Conservation (phyloP, 1,140 invertebrate species). For the Drosophila pandora region DNA sequence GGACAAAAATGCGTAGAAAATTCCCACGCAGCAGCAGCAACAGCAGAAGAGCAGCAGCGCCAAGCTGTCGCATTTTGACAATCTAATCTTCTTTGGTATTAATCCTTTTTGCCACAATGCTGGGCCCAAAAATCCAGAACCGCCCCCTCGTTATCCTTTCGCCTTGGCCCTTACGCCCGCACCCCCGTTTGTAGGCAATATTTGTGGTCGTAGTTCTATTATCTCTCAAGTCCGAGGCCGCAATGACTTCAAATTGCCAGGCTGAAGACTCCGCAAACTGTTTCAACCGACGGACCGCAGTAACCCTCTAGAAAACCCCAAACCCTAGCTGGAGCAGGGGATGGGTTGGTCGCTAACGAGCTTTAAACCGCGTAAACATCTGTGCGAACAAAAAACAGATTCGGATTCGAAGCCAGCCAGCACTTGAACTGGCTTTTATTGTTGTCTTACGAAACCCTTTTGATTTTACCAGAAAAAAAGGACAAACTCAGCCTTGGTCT, state of each 20-base stretch:
- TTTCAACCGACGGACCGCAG: conserved; percentile 44
- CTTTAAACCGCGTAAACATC: conserved; percentile 71
- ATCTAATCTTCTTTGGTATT: conserved; percentile 73
- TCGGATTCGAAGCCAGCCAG: conserved; percentile 7
- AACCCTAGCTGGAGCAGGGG: background rate
- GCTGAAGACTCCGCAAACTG: conserved; percentile 43
- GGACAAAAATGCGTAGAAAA: conserved; percentile 19
- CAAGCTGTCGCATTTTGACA: conserved; percentile 73
- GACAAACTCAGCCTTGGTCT: conserved; percentile 33
- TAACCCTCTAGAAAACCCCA: conserved; percentile 19
- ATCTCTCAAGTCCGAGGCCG: conserved; percentile 60
- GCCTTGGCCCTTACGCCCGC: background rate
- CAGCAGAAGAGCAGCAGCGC: conserved; percentile 11
- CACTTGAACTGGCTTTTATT: conserved; percentile 21
- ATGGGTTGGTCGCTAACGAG: conserved; percentile 52
- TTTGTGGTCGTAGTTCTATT: conserved; percentile 69
- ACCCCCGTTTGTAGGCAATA: conserved; percentile 52
- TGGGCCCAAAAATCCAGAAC: conserved; percentile 12
- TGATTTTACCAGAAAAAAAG: conserved; percentile 4
- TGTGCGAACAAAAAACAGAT: conserved; percentile 63
- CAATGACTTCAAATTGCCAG: conserved; percentile 58
- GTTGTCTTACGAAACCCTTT: conserved; percentile 8
- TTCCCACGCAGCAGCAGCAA: conserved; percentile 26
- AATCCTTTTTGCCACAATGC: conserved; percentile 64
- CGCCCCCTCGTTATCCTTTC: background rate